Conservation (phyloP, 2,113 vertebrate species). For the Cynopterus brachyotis region DNA sequence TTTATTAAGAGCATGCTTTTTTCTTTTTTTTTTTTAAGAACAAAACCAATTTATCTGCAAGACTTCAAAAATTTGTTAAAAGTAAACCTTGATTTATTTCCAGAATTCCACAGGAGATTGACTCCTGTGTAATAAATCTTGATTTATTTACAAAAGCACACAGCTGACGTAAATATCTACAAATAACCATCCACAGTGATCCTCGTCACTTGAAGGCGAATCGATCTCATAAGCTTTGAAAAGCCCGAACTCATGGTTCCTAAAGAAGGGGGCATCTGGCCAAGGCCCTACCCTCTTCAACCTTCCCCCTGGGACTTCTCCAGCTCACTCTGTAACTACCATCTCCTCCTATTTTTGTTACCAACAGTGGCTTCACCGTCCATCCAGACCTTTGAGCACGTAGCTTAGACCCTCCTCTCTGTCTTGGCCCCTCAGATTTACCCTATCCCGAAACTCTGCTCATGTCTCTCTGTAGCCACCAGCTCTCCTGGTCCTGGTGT, state of each 20-base stretch:
- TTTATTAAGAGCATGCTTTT: background rate
- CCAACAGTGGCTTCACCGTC: background rate
- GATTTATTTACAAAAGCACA: slow-evolving; percentile 22
- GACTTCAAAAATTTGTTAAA: slow-evolving; percentile 22
- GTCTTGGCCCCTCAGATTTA: background rate
- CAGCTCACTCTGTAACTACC: too few relatives aligned
- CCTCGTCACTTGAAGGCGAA: background rate
- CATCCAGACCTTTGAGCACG: background rate
- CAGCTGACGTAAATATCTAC: background rate
- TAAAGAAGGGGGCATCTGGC: background rate
- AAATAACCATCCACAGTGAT: background rate
- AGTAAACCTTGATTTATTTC: background rate
- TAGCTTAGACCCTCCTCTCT: background rate
- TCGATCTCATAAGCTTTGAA: background rate
- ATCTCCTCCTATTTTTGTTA: background rate
- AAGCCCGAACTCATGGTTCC: background rate
- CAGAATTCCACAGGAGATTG: background rate
- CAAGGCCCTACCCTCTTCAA: background rate
- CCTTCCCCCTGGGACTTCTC: background rate
- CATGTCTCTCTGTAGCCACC: background rate
- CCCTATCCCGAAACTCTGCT: background rate
- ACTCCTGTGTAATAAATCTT: background rate
- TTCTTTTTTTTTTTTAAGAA: background rate
- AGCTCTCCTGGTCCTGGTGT: background rate
- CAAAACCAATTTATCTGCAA: background rate